Evolutionary conservation across 2,797 vertebrate species (phyloP).

Genomic region (Eospalax fontanierii): DNA sequence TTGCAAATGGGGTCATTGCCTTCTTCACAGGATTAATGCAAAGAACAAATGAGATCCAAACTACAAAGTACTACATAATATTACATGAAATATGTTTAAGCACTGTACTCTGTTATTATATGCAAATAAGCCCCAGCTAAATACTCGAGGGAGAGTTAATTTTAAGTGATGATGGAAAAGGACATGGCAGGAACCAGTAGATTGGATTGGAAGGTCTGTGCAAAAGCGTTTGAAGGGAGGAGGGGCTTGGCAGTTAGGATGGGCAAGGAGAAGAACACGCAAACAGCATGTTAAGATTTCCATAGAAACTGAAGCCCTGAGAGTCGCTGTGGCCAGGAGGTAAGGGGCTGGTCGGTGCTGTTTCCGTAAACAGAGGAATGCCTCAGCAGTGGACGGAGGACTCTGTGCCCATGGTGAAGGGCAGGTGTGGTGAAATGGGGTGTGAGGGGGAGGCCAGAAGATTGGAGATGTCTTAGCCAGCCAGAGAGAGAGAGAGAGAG

Average conservation of each 20-base stretch:
- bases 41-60: constrained; percentile 56
- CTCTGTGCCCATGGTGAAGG: neutral
- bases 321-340: neutral
- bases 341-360: no score
- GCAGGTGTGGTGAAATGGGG: neutral
- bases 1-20: constrained; percentile 55
- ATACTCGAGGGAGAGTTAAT: constrained; percentile 58
- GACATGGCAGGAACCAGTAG: neutral
- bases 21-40: constrained; percentile 56
- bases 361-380: neutral
- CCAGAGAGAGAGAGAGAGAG: neutral
- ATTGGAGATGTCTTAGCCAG: neutral
- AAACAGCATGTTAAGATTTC: neutral
- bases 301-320: neutral
- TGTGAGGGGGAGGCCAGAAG: neutral
- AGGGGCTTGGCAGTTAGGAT: neutral
- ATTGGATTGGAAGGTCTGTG: constrained; percentile 13
- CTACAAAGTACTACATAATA: constrained; percentile 49
- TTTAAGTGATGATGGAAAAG: constrained; percentile 65
- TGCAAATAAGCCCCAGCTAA: constrained; percentile 59
- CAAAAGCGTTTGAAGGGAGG: neutral
- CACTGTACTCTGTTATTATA: constrained; percentile 56
- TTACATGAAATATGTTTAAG: constrained; percentile 55
- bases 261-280: neutral
- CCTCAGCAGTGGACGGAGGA: neutral